These are phyloP conservation scores for Sylvietta virens DNA, from an alignment of 2,113 vertebrate species.

Conservation along the genomic window DNA sequence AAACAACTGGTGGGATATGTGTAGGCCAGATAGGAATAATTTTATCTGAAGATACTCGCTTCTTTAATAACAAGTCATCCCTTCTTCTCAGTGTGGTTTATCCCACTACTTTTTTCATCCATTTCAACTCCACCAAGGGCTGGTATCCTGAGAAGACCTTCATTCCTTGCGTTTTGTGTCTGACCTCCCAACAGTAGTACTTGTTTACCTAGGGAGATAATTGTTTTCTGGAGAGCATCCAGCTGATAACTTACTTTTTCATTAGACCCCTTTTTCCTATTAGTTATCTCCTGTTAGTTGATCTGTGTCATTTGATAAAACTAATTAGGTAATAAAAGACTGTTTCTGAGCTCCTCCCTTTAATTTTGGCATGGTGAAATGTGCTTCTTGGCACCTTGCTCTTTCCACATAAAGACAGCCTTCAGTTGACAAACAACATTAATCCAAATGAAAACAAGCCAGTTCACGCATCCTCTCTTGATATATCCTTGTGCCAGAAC, in stretches of 20 bases:
- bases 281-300: constrained; percentile 50
- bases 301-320: constrained; percentile 61
- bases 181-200: constrained; percentile 25
- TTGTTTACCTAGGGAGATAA: constrained; percentile 49
- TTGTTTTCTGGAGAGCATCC: constrained; percentile 41
- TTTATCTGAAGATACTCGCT: not conserved
- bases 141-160: constrained; percentile 31
- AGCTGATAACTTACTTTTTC: constrained; percentile 50
- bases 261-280: constrained; percentile 35
- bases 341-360: constrained; percentile 52
- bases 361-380: constrained; percentile 42
- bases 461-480: constrained; percentile 22
- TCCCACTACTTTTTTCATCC: not conserved
- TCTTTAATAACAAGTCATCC: not conserved
- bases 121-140: not conserved
- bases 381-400: constrained; percentile 6
- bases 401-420: constrained; percentile 22
- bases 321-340: constrained; percentile 56
- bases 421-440: constrained; percentile 50
- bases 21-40: not conserved
- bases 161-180: not conserved
- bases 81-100: not conserved
- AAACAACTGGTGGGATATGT: not conserved
- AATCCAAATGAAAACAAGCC: constrained; percentile 45
- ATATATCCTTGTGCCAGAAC: constrained; percentile 36